Percentiles rank a stretch among this genome's conserved stretches.
Evolutionary conservation across 1,140 invertebrate species (phyloP).

Genomic region (Littorina saxatilis): DNA sequence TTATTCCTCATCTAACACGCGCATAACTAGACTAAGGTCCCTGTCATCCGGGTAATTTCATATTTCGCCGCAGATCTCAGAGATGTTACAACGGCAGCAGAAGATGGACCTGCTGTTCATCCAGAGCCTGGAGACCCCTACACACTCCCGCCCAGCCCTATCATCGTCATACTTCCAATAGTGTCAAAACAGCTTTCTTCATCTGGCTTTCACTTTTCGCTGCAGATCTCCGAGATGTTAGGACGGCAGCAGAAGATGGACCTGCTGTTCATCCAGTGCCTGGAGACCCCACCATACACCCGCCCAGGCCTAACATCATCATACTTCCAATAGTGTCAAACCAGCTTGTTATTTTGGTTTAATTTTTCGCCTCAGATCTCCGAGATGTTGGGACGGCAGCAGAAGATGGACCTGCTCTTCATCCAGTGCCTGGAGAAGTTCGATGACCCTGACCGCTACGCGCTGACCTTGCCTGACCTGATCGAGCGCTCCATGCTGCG

Average conservation of each 20-base stretch:
- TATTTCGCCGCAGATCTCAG: constrained; percentile 32
- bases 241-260: constrained; percentile 38
- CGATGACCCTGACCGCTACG: constrained; percentile 41
- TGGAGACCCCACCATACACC: no score
- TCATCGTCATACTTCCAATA: no score
- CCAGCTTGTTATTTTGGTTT: no score
- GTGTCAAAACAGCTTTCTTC: no score
- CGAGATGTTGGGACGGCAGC: constrained; percentile 36
- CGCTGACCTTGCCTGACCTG: constrained; percentile 36
- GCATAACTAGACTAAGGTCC: no score
- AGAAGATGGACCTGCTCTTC: constrained; percentile 44
- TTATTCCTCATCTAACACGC: no score
- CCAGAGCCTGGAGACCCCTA: constrained; percentile 44
- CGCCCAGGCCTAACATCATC: no score
- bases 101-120: constrained; percentile 45
- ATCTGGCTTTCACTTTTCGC: no score
- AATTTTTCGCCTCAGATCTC: constrained; percentile 22
- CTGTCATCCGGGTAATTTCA: no score
- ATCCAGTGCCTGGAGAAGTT: constrained; percentile 47
- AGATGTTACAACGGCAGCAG: constrained; percentile 36
- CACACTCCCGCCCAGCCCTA: no score
- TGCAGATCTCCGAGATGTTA: constrained; percentile 44
- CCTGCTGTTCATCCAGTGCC: constrained; percentile 43
- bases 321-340: no score
- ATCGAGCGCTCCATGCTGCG: constrained; percentile 27